Percentiles rank a stretch among this genome's conserved stretches.
Conservation (phyloP, 2,113 vertebrate species). For the Zosterops hypoxanthus region DNA sequence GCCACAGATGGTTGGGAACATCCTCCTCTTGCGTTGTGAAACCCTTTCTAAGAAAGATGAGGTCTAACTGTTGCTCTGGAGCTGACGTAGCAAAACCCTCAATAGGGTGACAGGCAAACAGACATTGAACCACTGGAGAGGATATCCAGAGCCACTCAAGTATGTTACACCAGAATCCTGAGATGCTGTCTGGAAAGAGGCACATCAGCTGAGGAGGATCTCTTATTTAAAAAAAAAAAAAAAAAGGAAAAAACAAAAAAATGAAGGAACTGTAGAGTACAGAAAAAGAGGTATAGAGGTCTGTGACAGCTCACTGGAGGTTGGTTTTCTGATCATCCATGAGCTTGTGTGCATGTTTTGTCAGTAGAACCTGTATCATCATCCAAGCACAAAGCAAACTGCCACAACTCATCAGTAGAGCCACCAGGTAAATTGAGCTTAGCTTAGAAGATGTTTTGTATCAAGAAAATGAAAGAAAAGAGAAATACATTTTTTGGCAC, state of each 20-base stretch:
- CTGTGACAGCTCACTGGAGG: neutral
- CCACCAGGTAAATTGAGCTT: neutral
- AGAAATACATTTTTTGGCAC: neutral
- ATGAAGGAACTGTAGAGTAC: neutral
- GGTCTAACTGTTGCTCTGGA: neutral
- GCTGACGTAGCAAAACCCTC: neutral
- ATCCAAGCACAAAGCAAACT: neutral
- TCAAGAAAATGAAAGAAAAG: neutral
- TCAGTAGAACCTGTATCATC: neutral
- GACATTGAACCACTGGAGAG: neutral
- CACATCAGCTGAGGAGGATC: neutral
- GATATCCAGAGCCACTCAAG: neutral
- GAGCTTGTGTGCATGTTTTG: rapidly evolving
- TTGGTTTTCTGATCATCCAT: neutral
- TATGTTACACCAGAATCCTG: neutral
- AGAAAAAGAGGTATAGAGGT: neutral
- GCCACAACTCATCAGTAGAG: neutral
- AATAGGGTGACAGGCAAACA: neutral
- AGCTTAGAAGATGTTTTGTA: neutral
- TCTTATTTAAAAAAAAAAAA: neutral
- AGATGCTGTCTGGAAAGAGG: neutral
- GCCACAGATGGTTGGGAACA: neutral
- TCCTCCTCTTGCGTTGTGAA: neutral
- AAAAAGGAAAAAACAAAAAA: neutral
- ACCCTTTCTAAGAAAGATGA: neutral